Base-by-base conservation (phyloP, 2,797 vertebrate species). In the Numenius phaeopus region DNA sequence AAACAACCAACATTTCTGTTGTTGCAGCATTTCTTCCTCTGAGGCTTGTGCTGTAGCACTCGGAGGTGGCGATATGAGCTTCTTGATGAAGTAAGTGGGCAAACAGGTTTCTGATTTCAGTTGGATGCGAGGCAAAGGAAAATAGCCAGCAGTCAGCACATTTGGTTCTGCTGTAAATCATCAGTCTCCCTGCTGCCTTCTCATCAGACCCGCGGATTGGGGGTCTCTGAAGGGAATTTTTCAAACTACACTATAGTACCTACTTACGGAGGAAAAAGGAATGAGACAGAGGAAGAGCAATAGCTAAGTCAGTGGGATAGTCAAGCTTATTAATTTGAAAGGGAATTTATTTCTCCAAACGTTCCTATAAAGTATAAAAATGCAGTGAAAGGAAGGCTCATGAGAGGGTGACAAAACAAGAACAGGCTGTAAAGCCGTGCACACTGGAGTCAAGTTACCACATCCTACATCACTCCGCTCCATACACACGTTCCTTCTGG, bases 21-120 rank as follows among this genome's bases (percentile, higher is more conserved):
- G 49, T 50, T 47, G 84, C 72, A 90, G 89, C 79, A 66, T 52
- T 96, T 96, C 54, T 87, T 86, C n/a, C 76, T 87, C 84, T 58
- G 82, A 91, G 69, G 76, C 66, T 77, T 78, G 55, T 69, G 54
- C 87, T 57, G 22, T 10, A 59, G 82, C 59, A 42, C 59, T 80
- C 40, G 16, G 59, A 87, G 75, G 37, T 49, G 61, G 70, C 2
- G 42, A 87, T 89, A 65, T 0, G 27, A 83, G 90, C 57, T 95
- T 86, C 86, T 69, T 50, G 20, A 67, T 67, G 52, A 92, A 89
- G 82, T 49, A 94, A 83, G 82, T 32, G 52, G 96, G 77, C 76
- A 67, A 70, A 90, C 77, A 89, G 93, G 95, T 95, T 96, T 98
- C 94, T 97, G 87, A 52, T 79, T 95, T 80, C 62, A 62, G 47